Evolutionary conservation across 1,140 invertebrate genomes (phyloP).

Genomic region (Vanessa tameamea): DNA sequence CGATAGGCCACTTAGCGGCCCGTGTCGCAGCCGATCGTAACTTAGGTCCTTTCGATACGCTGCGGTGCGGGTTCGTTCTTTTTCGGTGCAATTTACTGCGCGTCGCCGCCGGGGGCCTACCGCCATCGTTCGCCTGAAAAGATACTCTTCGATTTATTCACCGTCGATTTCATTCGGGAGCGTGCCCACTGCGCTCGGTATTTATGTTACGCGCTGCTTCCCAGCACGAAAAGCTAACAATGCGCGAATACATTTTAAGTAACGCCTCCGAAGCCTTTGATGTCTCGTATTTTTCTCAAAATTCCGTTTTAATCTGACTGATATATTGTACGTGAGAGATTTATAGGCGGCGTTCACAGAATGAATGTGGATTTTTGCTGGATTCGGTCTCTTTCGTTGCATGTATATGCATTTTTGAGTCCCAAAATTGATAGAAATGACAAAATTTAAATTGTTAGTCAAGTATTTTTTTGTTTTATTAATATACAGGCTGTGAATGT

Average conservation of each 20-base stretch:
- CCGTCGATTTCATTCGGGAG: constrained; percentile 68
- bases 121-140: constrained; percentile 56
- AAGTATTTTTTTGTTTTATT: too few relatives aligned
- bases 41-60: constrained; percentile 69
- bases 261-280: constrained; percentile 55
- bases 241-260: constrained; percentile 70
- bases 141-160: constrained; percentile 71
- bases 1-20: constrained; percentile 69
- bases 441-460: neutral
- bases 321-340: constrained; percentile 41
- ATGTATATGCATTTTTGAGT: neutral
- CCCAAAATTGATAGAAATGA: neutral
- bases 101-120: constrained; percentile 59
- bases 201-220: constrained; percentile 67
- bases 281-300: constrained; percentile 64
- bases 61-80: constrained; percentile 67
- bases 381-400: neutral
- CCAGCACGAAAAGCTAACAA: constrained; percentile 66
- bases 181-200: constrained; percentile 63
- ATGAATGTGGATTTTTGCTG: constrained; percentile 14
- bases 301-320: constrained; percentile 66
- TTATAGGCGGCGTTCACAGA: constrained; percentile 26
- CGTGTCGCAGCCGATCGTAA: constrained; percentile 63
- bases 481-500: too few relatives aligned
- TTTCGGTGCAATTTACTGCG: constrained; percentile 72